Conservation (phyloP, 1,140 invertebrate species). For the Cydia pomonella region DNA sequence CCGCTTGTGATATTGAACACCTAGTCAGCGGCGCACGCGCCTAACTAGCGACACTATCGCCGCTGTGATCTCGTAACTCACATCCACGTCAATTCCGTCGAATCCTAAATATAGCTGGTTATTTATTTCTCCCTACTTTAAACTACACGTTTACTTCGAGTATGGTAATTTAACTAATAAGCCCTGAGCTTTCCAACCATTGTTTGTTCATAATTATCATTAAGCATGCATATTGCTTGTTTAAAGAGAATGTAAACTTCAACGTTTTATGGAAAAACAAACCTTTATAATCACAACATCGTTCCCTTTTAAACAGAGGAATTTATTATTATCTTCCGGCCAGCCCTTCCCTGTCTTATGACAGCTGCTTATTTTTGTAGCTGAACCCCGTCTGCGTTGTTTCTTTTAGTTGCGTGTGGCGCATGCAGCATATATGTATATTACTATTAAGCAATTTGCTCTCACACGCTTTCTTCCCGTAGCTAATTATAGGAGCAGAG, state of each 20-base stretch:
- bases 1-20: constrained; percentile 44
- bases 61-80: neutral
- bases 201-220: constrained; percentile 21
- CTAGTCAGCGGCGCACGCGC: constrained; percentile 37
- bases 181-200: neutral
- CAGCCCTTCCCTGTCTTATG: constrained; percentile 47
- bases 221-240: constrained; percentile 11
- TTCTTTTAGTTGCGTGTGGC: constrained; percentile 57
- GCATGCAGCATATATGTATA: constrained; percentile 52
- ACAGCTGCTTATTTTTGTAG: constrained; percentile 64
- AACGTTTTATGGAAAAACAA: constrained; percentile 11
- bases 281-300: constrained; percentile 37
- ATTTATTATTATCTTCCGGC: constrained; percentile 54
- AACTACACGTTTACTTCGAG: neutral
- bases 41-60: constrained; percentile 48
- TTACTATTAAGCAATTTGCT: constrained; percentile 66
- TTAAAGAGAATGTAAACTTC: constrained; percentile 6
- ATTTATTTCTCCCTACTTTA: neutral
- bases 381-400: constrained; percentile 46
- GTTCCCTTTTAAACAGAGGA: constrained; percentile 42
- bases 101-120: neutral
- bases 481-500: constrained; percentile 54
- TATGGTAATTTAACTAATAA: constrained; percentile 32
- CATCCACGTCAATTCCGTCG: constrained; percentile 10
- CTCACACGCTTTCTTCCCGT: constrained; percentile 60